Conservation (phyloP, 2,797 vertebrate genomes). For the Pitangus sulphuratus region DNA sequence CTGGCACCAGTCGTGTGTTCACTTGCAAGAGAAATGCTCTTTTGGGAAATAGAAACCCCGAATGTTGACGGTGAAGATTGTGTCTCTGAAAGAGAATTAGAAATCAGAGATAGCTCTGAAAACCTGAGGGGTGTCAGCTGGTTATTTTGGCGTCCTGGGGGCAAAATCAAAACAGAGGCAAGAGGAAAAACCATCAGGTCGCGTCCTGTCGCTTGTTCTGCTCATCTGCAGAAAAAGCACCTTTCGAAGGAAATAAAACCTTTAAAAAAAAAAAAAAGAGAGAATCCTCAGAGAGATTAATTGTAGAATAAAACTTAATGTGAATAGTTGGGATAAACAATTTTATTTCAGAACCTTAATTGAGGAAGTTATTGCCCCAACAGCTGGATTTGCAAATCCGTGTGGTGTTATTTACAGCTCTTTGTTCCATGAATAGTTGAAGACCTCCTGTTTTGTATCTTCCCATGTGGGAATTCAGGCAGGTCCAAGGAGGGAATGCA, state of each 20-base stretch:
- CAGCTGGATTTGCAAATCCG: constrained; percentile 27
- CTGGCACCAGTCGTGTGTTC: neutral
- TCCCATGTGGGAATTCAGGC: constrained; percentile 7
- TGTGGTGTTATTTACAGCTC: neutral
- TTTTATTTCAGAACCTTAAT: neutral
- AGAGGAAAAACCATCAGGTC: neutral
- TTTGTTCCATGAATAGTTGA: constrained; percentile 7
- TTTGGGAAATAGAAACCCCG: neutral
- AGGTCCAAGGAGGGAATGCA: constrained; percentile 1
- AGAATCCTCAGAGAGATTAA: neutral
- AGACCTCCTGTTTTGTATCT: constrained; percentile 41
- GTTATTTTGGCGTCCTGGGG: neutral
- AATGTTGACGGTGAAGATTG: neutral
- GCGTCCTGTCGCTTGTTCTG: neutral
- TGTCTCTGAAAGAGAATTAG: neutral
- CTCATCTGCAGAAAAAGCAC: neutral
- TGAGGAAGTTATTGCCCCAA: neutral
- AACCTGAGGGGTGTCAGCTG: neutral
- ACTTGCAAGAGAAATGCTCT: neutral
- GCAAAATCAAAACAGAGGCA: neutral
- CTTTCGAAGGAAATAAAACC: neutral
- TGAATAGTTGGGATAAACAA: neutral
- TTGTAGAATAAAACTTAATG: neutral
- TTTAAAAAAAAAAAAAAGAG: neutral
- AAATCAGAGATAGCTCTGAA: neutral